These are phyloP conservation scores for Protosalanx chinensis DNA, from an alignment of 2,797 vertebrate genomes.

Conservation along the genomic window DNA sequence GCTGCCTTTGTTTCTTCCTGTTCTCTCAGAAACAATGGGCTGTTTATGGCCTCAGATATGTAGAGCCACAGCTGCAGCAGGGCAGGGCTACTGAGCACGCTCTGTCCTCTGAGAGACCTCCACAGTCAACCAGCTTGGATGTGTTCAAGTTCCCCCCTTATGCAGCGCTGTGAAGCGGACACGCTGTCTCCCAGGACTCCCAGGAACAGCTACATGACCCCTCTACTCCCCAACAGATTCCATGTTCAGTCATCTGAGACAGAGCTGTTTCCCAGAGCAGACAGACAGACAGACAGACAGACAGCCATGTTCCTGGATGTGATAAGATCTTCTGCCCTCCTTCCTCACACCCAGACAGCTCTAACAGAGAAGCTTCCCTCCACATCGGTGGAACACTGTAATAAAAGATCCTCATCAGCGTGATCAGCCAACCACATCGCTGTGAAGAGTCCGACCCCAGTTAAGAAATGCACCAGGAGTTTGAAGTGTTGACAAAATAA, in stretches of 20 bases:
- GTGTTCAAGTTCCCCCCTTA: background rate
- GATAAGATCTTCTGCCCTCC: slow-evolving; percentile 49
- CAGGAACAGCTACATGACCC: background rate
- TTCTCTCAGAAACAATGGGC: slow-evolving; percentile 69
- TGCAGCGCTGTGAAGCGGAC: background rate
- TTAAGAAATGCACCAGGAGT: slow-evolving; percentile 23
- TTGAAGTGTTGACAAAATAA: slow-evolving; percentile 39
- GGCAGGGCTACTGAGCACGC: slow-evolving; percentile 6
- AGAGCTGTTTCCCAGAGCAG: slow-evolving; percentile 59
- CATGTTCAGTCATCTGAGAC: slow-evolving; percentile 26
- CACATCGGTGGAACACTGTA: slow-evolving; percentile 45
- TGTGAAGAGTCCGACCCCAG: slow-evolving; percentile 44
- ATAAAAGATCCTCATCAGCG: slow-evolving; percentile 55
- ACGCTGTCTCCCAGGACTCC: background rate
- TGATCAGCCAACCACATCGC: slow-evolving; percentile 44
- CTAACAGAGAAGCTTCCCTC: slow-evolving; percentile 43
- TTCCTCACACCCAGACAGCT: slow-evolving; percentile 29
- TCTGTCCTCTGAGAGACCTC: background rate
- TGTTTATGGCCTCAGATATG: slow-evolving; percentile 55
- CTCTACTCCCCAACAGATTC: background rate
- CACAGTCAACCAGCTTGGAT: slow-evolving; percentile 4
- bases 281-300: slow-evolving; percentile 34
- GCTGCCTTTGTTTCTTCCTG: slow-evolving; percentile 75
- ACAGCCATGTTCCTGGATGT: slow-evolving; percentile 41
- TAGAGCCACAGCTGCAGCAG: slow-evolving; percentile 37